Evolutionary conservation across 2,888 invertebrate species (phyloP).

Genomic region (Pseudolycoriella hygida): DNA sequence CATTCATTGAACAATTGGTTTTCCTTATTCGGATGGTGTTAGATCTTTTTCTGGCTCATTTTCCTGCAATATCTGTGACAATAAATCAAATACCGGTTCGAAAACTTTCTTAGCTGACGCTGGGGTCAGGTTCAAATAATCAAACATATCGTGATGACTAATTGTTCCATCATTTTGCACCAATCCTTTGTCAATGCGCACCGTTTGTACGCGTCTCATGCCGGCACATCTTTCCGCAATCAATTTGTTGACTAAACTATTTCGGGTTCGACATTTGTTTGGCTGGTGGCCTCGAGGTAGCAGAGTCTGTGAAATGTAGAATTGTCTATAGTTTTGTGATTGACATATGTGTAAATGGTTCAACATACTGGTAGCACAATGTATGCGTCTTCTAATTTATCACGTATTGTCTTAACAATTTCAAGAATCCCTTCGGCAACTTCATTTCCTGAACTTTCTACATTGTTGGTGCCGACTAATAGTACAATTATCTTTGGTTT

Average conservation of each 20-base stretch:
- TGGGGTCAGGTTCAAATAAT: constrained; percentile 75
- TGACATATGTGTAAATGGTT: background rate
- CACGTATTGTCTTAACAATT: constrained; percentile 53
- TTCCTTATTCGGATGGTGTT: constrained; percentile 46
- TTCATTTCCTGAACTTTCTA: constrained; percentile 60
- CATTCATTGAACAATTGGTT: background rate
- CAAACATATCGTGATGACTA: constrained; percentile 81
- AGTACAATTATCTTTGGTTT: constrained; percentile 80
- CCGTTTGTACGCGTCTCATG: constrained; percentile 55
- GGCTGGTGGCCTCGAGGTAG: constrained; percentile 76
- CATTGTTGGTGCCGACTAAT: constrained; percentile 79
- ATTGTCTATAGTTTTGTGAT: too few relatives aligned
- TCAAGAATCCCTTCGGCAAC: constrained; percentile 64
- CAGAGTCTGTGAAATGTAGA: constrained; percentile 42
- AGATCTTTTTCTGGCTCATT: constrained; percentile 57
- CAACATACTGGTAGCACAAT: constrained; percentile 69
- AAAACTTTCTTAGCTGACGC: constrained; percentile 75
- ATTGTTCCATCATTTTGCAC: constrained; percentile 64
- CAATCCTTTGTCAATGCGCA: constrained; percentile 61
- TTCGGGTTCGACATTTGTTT: constrained; percentile 62
- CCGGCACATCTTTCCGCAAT: constrained; percentile 44
- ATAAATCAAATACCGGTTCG: constrained; percentile 64
- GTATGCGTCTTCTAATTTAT: constrained; percentile 62
- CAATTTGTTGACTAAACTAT: constrained; percentile 53
- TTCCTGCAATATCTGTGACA: constrained; percentile 59